Base-by-base conservation (phyloP, 2,113 vertebrate genomes). In the Oryzias woworae region DNA sequence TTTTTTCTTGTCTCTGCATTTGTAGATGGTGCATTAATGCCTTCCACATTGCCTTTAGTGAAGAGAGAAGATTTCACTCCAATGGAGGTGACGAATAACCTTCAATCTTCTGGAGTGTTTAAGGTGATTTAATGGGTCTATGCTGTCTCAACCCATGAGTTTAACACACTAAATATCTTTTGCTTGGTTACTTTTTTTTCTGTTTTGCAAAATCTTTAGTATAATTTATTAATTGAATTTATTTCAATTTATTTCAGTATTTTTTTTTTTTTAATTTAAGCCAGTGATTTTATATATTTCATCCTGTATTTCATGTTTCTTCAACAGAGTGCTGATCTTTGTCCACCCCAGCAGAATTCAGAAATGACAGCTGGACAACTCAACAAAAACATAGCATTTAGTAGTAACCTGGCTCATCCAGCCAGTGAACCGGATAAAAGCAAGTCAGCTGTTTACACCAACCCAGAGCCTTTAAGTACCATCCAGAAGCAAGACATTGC, bases 51-150 rank as follows among this genome's bases (percentile, higher is more conserved):
- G 83, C 89, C 92, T 59, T 92, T 94, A 86, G 94, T 99, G 73
- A 99, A 99, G 88, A 95, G 90, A 64, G 96, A 99, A 89, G 95
- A 97, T 49, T 91, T 94, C 75, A 95, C 95, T 85, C 95, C 96
- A 24, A 99, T 99, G 97, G 97, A 98, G 87, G 93, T 99, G 71
- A 94, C 93, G 66, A 92, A 92, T 76, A 95, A 95, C 77, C 91
- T 95, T 28, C 87, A 91, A 70, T 85, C 92, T 41, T 89, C 94
- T 51, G 73, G 87, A 10, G 64, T 94, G 62, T 95, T 95, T 90
- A 94, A 94, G 92, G 94, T 95, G 69, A 72, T 47, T 3, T 46
- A 12, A 69, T 60, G 63, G 20, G 71, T 63, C 50, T 24, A 4
- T 47, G 5, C 45, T 10, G 14, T 58, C 24, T 45, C 22, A 7